These are phyloP conservation scores for Brienomyrus brachyistius DNA, from an alignment of 2,113 vertebrate species.

Conservation along the genomic window DNA sequence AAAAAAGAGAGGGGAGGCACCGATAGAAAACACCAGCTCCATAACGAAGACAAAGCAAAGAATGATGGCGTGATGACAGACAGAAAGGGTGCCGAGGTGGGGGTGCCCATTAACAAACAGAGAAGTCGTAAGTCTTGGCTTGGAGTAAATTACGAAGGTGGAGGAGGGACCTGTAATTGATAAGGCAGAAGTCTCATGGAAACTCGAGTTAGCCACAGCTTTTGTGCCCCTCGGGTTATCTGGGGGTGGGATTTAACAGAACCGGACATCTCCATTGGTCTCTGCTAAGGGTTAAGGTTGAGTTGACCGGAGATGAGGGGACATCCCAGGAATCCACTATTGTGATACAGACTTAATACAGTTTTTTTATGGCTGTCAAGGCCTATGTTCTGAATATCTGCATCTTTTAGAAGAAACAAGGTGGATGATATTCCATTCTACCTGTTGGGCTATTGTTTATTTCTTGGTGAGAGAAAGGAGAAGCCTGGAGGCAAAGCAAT, in stretches of 20 bases:
- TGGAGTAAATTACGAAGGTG: neutral
- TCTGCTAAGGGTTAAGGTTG: neutral
- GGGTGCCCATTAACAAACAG: neutral
- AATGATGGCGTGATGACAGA: neutral
- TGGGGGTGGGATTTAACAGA: neutral
- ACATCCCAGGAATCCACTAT: neutral
- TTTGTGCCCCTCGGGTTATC: neutral
- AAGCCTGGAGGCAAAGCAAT: neutral
- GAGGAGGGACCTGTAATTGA: conserved; percentile 37
- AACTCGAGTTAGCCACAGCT: neutral
- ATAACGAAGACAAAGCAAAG: neutral
- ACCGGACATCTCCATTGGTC: neutral
- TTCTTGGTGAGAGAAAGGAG: neutral
- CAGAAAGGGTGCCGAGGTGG: neutral
- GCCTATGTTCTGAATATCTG: neutral
- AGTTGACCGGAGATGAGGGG: neutral
- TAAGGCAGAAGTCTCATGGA: conserved; percentile 49
- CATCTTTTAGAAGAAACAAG: neutral
- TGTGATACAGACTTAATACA: neutral
- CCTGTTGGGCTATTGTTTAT: neutral
- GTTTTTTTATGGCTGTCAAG: neutral
- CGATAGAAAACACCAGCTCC: neutral
- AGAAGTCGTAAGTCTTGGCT: neutral
- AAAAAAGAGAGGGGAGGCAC: neutral
- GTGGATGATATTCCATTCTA: neutral